Evolutionary conservation across 1,140 invertebrate genomes (phyloP).

Genomic region (Pinna nobilis): DNA sequence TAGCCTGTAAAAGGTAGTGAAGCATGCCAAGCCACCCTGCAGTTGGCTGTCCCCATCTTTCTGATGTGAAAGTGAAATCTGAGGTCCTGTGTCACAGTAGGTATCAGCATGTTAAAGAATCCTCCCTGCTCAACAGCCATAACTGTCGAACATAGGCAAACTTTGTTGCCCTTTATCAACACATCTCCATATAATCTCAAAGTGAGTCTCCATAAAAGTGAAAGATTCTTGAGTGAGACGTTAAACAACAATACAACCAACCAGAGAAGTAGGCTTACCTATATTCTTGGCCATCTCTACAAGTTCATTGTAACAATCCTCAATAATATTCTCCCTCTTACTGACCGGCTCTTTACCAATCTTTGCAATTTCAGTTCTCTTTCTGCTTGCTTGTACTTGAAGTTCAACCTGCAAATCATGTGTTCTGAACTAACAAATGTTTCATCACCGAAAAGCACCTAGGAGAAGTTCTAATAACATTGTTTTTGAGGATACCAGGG

Average conservation of each 20-base stretch:
- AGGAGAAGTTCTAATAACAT: not conserved
- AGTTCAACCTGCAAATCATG: constrained; percentile 62
- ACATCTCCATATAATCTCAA: too few relatives aligned
- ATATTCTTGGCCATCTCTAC: constrained; percentile 73
- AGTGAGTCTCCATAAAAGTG: too few relatives aligned
- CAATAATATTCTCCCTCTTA: constrained; percentile 57
- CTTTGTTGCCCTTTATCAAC: too few relatives aligned
- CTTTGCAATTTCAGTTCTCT: constrained; percentile 60
- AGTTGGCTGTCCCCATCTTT: too few relatives aligned
- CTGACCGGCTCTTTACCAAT: constrained; percentile 66
- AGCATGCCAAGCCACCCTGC: too few relatives aligned
- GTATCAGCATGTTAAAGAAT: too few relatives aligned
- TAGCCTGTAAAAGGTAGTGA: too few relatives aligned
- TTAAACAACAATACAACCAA: not conserved
- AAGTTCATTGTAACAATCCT: constrained; percentile 71
- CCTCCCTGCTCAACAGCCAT: not conserved
- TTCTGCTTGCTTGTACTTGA: constrained; percentile 59
- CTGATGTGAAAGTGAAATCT: too few relatives aligned
- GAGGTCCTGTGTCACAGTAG: too few relatives aligned
- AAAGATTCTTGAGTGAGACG: too few relatives aligned
- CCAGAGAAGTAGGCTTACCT: constrained; percentile 48
- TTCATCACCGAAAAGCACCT: not conserved
- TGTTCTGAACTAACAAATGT: not conserved
- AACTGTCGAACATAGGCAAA: too few relatives aligned
- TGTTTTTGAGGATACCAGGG: too few relatives aligned